A percentile compares a stretch with the other conserved stretches of the same genome.
Evolutionary conservation across 2,797 vertebrate genomes (phyloP).

Genomic region (Brachyalestes nurse): DNA sequence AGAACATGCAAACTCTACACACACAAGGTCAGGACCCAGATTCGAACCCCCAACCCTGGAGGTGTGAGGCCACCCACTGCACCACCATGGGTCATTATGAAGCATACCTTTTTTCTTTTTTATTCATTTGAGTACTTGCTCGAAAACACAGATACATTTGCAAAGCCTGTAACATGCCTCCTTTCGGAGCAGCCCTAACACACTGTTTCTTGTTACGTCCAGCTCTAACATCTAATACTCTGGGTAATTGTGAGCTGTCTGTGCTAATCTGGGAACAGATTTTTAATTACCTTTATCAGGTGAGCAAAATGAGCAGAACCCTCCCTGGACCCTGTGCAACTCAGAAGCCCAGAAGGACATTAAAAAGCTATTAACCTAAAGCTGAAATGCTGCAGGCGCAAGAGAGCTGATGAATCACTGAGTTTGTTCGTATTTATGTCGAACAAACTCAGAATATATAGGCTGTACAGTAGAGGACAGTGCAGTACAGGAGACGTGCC

Average conservation of each 20-base stretch:
- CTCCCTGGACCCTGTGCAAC: constrained; percentile 1
- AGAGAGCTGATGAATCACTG: neutral
- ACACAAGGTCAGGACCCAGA: no score
- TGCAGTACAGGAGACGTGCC: neutral
- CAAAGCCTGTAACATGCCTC: no score
- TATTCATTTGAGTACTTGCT: no score
- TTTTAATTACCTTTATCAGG: constrained; percentile 46
- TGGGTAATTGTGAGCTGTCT: neutral
- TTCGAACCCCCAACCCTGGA: no score
- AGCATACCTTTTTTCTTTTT: no score
- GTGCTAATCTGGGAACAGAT: constrained; percentile 24
- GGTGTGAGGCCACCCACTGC: no score
- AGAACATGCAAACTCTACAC: no score
- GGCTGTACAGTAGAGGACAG: no score
- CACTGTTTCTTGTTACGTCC: neutral
- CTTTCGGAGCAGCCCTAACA: no score
- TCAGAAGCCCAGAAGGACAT: constrained; percentile 30
- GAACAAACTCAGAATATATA: neutral
- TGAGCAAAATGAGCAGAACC: constrained; percentile 36
- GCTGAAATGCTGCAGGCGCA: constrained; percentile 15
- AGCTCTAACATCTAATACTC: neutral
- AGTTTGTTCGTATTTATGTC: neutral
- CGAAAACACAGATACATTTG: no score
- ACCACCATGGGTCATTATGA: no score
- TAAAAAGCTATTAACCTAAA: constrained; percentile 46